phyloP scores from a whole-genome alignment of 1,140 invertebrate species.

The Scylla paramamosain region DNA sequence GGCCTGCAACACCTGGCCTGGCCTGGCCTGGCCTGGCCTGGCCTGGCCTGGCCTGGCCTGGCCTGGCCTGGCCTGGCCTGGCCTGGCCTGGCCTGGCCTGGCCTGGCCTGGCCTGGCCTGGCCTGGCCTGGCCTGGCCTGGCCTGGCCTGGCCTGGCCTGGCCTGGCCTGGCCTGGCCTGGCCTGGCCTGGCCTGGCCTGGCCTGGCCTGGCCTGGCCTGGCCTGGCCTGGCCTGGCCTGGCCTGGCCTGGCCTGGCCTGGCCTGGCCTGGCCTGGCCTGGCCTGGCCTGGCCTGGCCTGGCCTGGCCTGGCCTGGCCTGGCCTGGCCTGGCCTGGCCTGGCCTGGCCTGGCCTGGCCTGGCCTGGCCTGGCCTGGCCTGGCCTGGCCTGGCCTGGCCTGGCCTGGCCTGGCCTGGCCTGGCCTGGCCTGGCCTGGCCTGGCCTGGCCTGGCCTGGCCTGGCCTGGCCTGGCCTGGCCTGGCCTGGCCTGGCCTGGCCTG shows the following conservation, averaged over 20 bases:
- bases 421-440: constrained; percentile 8
- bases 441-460: no score
- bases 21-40: constrained; percentile 21
- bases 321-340: constrained; percentile 36
- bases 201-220: constrained; percentile 36
- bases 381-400: constrained; percentile 30
- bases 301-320: constrained; percentile 29
- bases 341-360: constrained; percentile 30
- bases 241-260: constrained; percentile 34
- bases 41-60: constrained; percentile 32
- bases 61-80: constrained; percentile 32
- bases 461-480: no score
- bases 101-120: constrained; percentile 32
- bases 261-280: constrained; percentile 36
- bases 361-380: constrained; percentile 24
- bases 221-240: constrained; percentile 34
- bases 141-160: constrained; percentile 24
- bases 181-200: constrained; percentile 35
- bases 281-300: constrained; percentile 18
- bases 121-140: constrained; percentile 38
- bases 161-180: constrained; percentile 24
- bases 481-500: no score
- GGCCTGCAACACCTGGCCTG: constrained; percentile 55
- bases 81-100: constrained; percentile 32
- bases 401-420: constrained; percentile 37